Conservation (phyloP, 2,113 vertebrate genomes). For the Pagrus major region DNA sequence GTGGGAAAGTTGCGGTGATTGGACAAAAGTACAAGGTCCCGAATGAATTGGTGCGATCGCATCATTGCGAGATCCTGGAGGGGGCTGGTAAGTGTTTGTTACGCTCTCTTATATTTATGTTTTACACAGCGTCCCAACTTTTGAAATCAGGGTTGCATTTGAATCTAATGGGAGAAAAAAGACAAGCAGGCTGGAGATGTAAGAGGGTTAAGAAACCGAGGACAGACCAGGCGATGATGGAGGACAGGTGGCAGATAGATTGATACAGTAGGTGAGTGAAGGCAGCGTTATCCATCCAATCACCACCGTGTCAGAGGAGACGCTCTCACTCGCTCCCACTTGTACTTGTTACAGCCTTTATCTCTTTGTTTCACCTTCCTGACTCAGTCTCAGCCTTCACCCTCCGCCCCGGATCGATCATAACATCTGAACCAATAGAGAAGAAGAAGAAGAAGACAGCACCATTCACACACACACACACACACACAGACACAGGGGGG, state of each 20-base stretch:
- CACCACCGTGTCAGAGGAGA: conserved; percentile 3
- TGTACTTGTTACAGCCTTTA: not conserved
- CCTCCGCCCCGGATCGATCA: not conserved
- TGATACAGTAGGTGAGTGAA: not conserved
- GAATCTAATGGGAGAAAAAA: not conserved
- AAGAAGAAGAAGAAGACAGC: not conserved
- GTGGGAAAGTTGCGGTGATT: too few relatives aligned
- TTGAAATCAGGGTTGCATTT: too few relatives aligned
- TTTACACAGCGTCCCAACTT: too few relatives aligned
- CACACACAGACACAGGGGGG: not conserved
- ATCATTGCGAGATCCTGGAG: too few relatives aligned
- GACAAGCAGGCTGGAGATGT: not conserved
- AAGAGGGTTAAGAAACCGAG: not conserved
- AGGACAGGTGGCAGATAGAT: not conserved
- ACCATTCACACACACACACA: not conserved
- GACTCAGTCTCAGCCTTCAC: not conserved
- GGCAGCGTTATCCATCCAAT: conserved; percentile 18
- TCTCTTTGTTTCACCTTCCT: not conserved
- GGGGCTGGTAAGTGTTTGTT: too few relatives aligned
- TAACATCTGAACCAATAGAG: not conserved
- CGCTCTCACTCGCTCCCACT: not conserved
- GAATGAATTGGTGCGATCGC: too few relatives aligned
- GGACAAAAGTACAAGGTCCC: too few relatives aligned
- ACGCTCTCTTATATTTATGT: too few relatives aligned
- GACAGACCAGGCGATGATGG: not conserved